These are phyloP conservation scores for Drosophila melanica DNA, from an alignment of 1,140 invertebrate species.

Conservation along the genomic window DNA sequence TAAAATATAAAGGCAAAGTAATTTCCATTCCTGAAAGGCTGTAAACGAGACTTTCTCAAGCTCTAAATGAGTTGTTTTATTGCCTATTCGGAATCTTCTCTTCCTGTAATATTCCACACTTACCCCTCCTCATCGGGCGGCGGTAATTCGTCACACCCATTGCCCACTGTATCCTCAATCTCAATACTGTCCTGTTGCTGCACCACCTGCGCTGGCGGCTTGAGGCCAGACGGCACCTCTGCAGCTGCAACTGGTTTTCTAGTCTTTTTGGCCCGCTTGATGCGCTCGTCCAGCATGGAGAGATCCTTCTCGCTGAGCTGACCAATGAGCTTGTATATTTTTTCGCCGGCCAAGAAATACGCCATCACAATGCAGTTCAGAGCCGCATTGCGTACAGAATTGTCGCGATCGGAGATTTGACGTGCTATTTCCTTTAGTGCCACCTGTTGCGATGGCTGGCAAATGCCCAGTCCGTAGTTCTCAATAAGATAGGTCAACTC, in stretches of 20 bases:
- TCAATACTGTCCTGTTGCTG: conserved; percentile 83
- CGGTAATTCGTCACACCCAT: conserved; percentile 80
- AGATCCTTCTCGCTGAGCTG: conserved; percentile 96
- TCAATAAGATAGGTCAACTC: conserved; percentile 95
- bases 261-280: conserved; percentile 93
- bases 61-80: conserved; percentile 6
- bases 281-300: conserved; percentile 96
- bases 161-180: conserved; percentile 75
- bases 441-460: conserved; percentile 89
- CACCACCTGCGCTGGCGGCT: conserved; percentile 68
- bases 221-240: conserved; percentile 78
- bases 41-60: conserved; percentile 7
- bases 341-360: conserved; percentile 95
- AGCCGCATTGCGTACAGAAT: conserved; percentile 97
- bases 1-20: not conserved
- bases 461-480: conserved; percentile 93
- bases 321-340: conserved; percentile 95
- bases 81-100: conserved; percentile 2
- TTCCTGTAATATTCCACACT: conserved; percentile 25
- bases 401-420: conserved; percentile 98
- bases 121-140: conserved; percentile 76
- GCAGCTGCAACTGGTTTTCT: conserved; percentile 84
- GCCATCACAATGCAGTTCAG: conserved; percentile 96
- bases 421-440: conserved; percentile 96
- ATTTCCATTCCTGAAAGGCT: conserved; percentile 10